phyloP scores from a whole-genome alignment of 1,140 invertebrate genomes.

The Drosophila melanica region DNA sequence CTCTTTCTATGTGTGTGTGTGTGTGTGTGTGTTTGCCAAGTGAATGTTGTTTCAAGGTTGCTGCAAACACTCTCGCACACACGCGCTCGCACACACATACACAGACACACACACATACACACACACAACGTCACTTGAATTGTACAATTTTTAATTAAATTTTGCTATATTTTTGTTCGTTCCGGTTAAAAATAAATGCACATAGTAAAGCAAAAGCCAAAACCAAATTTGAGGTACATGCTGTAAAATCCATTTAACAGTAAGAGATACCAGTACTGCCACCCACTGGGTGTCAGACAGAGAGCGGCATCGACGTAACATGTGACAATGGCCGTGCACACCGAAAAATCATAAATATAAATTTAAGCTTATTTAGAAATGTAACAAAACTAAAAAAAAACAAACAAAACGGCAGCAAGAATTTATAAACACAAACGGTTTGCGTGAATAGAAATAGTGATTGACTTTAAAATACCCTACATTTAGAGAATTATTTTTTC shows the following conservation, averaged over 20 bases:
- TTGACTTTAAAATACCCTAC: slow-evolving; percentile 19
- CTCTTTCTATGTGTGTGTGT: slow-evolving; percentile 19
- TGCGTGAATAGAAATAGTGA: slow-evolving; percentile 31
- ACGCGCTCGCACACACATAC: slow-evolving; percentile 3
- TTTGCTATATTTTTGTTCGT: slow-evolving; percentile 60
- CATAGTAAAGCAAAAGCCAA: slow-evolving; percentile 63
- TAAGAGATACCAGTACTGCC: slow-evolving; percentile 12
- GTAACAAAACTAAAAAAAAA: slow-evolving; percentile 18
- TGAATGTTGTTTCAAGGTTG: slow-evolving; percentile 76
- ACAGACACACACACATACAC: too few relatives aligned
- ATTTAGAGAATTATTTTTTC: background rate
- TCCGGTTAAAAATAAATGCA: slow-evolving; percentile 70
- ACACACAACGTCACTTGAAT: slow-evolving; percentile 52
- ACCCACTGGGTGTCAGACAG: slow-evolving; percentile 1
- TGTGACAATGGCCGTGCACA: slow-evolving; percentile 17
- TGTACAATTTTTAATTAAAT: slow-evolving; percentile 75
- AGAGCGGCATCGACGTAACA: background rate
- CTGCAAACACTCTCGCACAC: slow-evolving; percentile 53
- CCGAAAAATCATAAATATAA: slow-evolving; percentile 64
- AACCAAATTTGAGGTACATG: slow-evolving; percentile 41
- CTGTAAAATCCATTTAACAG: slow-evolving; percentile 32
- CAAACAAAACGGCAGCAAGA: slow-evolving; percentile 11
- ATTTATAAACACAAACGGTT: slow-evolving; percentile 6
- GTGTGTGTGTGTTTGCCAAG: slow-evolving; percentile 46
- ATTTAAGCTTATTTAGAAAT: slow-evolving; percentile 69